Conservation (phyloP, 2,888 invertebrate genomes). For the Liposcelis brunnea region DNA sequence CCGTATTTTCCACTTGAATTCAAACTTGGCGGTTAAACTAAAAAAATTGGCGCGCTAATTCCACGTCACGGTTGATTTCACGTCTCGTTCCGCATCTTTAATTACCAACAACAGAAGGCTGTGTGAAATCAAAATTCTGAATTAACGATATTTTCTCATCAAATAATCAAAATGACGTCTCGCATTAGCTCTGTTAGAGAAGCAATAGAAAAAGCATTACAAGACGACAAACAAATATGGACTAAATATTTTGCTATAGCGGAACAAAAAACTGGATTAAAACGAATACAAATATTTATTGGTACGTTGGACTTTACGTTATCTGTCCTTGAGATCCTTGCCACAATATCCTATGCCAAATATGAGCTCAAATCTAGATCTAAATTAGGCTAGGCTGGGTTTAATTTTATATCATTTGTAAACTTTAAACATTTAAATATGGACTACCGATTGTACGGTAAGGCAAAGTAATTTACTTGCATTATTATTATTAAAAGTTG, state of each 20-base stretch:
- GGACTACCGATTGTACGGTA: background rate
- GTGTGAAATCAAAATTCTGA: too few relatives aligned
- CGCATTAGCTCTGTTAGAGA: constrained; percentile 29
- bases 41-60: too few relatives aligned
- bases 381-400: constrained; percentile 5
- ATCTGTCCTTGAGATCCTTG: background rate
- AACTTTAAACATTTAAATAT: background rate
- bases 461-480: background rate
- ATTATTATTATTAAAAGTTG: background rate
- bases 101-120: too few relatives aligned
- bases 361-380: constrained; percentile 2
- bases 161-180: too few relatives aligned
- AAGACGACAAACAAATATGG: constrained; percentile 57
- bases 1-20: too few relatives aligned
- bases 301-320: constrained; percentile 33
- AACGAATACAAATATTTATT: constrained; percentile 55
- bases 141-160: too few relatives aligned
- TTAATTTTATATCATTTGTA: background rate
- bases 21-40: too few relatives aligned
- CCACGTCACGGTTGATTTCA: too few relatives aligned
- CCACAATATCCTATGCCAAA: background rate
- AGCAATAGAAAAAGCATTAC: constrained; percentile 39
- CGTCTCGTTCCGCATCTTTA: too few relatives aligned
- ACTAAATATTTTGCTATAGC: constrained; percentile 41
- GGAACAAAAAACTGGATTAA: constrained; percentile 55